Evolutionary conservation across 2,888 invertebrate species (phyloP).

Genomic region (Macroteleia sp.): DNA sequence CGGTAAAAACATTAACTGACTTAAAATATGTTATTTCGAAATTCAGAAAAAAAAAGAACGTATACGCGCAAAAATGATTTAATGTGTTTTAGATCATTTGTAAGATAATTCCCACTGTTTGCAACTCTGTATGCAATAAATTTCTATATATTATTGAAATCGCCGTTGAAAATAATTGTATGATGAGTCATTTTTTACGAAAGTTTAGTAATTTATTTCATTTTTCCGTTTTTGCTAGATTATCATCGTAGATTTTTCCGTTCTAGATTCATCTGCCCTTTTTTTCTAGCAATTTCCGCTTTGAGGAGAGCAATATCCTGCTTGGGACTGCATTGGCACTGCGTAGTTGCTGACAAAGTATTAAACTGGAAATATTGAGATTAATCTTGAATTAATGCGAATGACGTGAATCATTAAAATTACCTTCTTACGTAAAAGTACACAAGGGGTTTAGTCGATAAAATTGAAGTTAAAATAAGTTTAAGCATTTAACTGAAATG

Average conservation of each 20-base stretch:
- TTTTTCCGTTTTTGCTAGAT: conserved; percentile 48
- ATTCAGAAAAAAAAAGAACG: no score
- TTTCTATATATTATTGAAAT: no score
- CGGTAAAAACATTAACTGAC: no score
- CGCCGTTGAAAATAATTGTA: not conserved
- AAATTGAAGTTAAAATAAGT: no score
- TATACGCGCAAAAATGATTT: no score
- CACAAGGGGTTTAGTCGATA: no score
- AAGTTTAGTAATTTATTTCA: conserved; percentile 35
- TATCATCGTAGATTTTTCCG: conserved; percentile 55
- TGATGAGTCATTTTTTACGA: not conserved
- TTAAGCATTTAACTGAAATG: no score
- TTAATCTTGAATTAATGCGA: conserved; percentile 23
- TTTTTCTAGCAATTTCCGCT: conserved; percentile 58
- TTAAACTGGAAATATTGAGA: conserved; percentile 43
- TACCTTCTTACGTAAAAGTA: conserved; percentile 1
- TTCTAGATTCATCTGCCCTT: conserved; percentile 47
- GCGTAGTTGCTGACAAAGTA: conserved; percentile 29
- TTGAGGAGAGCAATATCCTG: conserved; percentile 59
- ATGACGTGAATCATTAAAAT: conserved; percentile 10
- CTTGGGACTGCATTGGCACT: conserved; percentile 48
- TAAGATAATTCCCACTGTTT: no score
- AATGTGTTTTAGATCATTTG: no score
- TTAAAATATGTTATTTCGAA: no score
- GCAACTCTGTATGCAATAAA: no score